Evolutionary conservation across 2,113 vertebrate genomes (phyloP).

Genomic region (Neodon shergylaensis): DNA sequence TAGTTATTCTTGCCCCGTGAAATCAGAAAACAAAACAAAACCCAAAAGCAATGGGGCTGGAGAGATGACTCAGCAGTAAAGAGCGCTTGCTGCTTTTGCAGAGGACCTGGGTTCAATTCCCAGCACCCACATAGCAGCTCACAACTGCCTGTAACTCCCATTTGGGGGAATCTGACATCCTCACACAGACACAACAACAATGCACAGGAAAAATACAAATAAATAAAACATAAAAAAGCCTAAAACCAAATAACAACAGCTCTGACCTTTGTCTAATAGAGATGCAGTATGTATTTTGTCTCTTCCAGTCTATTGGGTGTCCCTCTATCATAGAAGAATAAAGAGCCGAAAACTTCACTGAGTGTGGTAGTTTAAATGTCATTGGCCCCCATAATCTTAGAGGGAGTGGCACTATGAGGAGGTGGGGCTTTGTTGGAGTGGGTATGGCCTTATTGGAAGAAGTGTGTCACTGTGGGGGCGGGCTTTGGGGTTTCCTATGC

Average conservation of each 20-base stretch:
- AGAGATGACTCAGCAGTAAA: neutral
- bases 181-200: neutral
- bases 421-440: neutral
- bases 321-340: conserved; percentile 61
- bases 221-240: neutral
- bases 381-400: neutral
- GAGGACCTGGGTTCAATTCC: neutral
- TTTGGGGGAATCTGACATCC: neutral
- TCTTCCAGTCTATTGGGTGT: neutral
- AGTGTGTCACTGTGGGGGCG: neutral
- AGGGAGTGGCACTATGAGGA: neutral
- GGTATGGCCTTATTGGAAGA: neutral
- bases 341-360: conserved; percentile 49
- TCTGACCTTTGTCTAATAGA: conserved; percentile 23
- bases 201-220: neutral
- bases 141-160: neutral
- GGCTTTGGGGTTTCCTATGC: neutral
- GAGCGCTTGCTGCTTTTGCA: neutral
- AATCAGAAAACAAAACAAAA: neutral
- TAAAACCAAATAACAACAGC: neutral
- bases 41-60: neutral
- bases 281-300: neutral
- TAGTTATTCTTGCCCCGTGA: conserved; percentile 6
- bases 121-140: neutral
- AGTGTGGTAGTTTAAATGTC: neutral